These are phyloP conservation scores for Chaunax sp. DNA, from an alignment of 2,797 vertebrate species.

Conservation along the genomic window DNA sequence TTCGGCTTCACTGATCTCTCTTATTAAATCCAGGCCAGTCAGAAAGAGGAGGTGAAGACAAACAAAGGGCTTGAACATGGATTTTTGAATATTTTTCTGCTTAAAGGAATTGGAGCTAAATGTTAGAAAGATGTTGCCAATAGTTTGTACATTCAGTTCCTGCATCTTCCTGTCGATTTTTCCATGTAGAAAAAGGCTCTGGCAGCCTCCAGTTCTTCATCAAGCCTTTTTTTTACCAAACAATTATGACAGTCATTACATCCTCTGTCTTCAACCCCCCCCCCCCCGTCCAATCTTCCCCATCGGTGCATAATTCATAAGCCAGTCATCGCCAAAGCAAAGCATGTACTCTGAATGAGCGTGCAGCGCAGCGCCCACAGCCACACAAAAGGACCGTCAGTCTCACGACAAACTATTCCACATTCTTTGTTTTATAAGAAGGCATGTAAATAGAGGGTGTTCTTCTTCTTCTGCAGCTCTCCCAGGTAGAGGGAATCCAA, in stretches of 20 bases:
- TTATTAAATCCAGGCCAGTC: slow-evolving; percentile 25
- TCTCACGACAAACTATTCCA: slow-evolving; percentile 56
- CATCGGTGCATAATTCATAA: slow-evolving; percentile 74
- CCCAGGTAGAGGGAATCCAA: slow-evolving; percentile 72
- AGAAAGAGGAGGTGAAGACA: slow-evolving; percentile 18
- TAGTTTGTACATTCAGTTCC: slow-evolving; percentile 31
- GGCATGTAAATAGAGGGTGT: slow-evolving; percentile 64
- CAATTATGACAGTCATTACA: slow-evolving; percentile 62
- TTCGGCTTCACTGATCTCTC: slow-evolving; percentile 26
- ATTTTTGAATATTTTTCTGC: slow-evolving; percentile 24
- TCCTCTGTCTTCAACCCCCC: slow-evolving; percentile 36
- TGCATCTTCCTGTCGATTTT: slow-evolving; percentile 26
- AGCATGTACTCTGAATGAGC: slow-evolving; percentile 60
- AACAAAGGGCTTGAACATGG: slow-evolving; percentile 21
- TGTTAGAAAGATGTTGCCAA: slow-evolving; percentile 28
- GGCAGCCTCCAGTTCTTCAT: slow-evolving; percentile 53
- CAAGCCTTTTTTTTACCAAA: slow-evolving; percentile 59
- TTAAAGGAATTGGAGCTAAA: slow-evolving; percentile 22
- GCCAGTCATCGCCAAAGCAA: slow-evolving; percentile 54
- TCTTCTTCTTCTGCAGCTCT: slow-evolving; percentile 48
- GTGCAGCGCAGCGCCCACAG: slow-evolving; percentile 46
- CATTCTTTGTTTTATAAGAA: slow-evolving; percentile 61
- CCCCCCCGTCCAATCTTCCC: slow-evolving; percentile 25
- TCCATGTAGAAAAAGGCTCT: slow-evolving; percentile 27
- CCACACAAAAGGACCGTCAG: slow-evolving; percentile 63